phyloP scores from a whole-genome alignment of 2,797 vertebrate genomes.

The Brachyalestes nurse region DNA sequence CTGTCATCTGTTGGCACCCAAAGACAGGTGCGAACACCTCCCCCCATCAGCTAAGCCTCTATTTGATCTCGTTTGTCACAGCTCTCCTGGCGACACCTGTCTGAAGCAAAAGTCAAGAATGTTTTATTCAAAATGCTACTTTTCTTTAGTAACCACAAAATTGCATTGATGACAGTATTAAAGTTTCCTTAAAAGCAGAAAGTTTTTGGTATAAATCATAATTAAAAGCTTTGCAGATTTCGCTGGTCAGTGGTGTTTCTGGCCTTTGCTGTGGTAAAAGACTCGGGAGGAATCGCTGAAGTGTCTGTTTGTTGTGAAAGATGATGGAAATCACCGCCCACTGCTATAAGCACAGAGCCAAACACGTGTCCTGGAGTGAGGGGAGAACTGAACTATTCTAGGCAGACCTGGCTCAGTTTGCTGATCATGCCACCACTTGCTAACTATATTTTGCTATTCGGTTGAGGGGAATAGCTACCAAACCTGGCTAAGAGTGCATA shows the following conservation, averaged over 20 bases:
- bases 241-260: not conserved
- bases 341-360: constrained; percentile 11
- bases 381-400: constrained; percentile 45
- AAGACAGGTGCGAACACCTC: constrained; percentile 68
- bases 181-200: too few species aligned
- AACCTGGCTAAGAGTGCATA: too few species aligned
- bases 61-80: constrained; percentile 67
- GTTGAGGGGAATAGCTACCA: not conserved
- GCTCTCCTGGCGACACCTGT: constrained; percentile 57
- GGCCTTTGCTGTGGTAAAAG: not conserved
- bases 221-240: not conserved
- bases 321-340: not conserved
- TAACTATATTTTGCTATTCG: constrained; percentile 57
- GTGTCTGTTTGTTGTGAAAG: not conserved
- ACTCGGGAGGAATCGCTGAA: not conserved
- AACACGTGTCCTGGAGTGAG: constrained; percentile 32
- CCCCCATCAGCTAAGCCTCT: constrained; percentile 59
- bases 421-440: constrained; percentile 57
- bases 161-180: not conserved
- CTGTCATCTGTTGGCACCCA: constrained; percentile 69
- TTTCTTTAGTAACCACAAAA: not conserved
- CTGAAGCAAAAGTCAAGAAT: not conserved
- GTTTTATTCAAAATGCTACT: not conserved
- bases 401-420: constrained; percentile 58
- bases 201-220: too few species aligned